Conservation (phyloP, 2,888 invertebrate genomes). For the Andrena camellia region DNA sequence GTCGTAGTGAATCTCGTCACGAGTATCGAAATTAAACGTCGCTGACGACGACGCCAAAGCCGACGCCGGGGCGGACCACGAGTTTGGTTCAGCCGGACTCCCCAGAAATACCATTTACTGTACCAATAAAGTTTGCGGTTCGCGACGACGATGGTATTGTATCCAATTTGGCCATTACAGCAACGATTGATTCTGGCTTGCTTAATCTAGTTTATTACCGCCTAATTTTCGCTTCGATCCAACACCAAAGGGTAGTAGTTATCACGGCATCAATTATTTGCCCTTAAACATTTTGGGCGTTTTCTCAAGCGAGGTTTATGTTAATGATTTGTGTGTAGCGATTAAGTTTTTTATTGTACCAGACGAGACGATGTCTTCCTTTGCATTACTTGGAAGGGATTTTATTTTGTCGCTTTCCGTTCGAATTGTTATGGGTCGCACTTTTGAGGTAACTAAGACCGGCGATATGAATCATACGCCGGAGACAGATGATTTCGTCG, state of each 20-base stretch:
- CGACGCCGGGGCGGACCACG: too few species aligned
- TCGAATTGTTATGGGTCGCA: not conserved
- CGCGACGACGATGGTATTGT: not conserved
- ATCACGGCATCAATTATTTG: not conserved
- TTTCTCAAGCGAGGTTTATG: not conserved
- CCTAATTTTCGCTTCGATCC: not conserved
- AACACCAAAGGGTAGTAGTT: not conserved
- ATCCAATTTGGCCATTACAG: not conserved
- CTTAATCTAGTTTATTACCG: not conserved
- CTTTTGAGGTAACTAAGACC: not conserved
- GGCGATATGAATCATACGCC: too few species aligned
- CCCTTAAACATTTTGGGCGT: not conserved
- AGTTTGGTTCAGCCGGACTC: too few species aligned
- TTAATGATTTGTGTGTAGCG: not conserved
- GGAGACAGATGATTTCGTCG: not conserved
- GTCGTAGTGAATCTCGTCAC: too few species aligned
- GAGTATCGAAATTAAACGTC: too few species aligned
- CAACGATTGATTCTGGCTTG: constrained; percentile 10
- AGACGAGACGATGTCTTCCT: not conserved
- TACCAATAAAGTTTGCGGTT: not conserved
- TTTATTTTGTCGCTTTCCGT: not conserved
- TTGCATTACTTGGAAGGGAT: constrained; percentile 13
- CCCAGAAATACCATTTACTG: not conserved
- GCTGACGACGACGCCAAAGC: too few species aligned
- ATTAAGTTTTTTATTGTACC: constrained; percentile 26